Percentiles rank a stretch among this genome's conserved stretches.
Evolutionary conservation across 1,140 invertebrate genomes (phyloP).

Genomic region (roundworm (Caenorhabditis elegans)): DNA sequence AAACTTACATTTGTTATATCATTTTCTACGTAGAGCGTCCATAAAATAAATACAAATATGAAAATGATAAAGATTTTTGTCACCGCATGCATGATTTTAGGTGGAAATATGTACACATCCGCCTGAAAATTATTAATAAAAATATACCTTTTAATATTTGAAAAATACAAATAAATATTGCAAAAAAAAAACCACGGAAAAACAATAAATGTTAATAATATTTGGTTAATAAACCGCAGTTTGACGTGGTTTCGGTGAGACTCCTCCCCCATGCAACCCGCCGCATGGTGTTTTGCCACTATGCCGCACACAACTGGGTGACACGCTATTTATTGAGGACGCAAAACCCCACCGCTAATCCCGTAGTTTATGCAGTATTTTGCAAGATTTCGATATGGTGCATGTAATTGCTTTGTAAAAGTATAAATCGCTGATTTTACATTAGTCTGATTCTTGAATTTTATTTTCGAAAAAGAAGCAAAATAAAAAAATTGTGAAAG

Average conservation of each 20-base stretch:
- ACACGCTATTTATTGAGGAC: too few species aligned
- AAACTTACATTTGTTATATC: background rate
- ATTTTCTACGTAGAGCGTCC: conserved; percentile 21
- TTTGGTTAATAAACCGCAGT: background rate
- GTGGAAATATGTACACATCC: background rate
- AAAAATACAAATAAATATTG: too few species aligned
- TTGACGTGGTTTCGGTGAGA: conserved; percentile 1
- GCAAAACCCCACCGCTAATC: too few species aligned
- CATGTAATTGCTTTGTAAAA: too few species aligned
- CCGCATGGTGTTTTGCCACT: background rate
- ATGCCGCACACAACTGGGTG: background rate
- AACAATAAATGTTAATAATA: background rate
- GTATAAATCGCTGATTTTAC: too few species aligned
- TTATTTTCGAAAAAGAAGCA: too few species aligned
- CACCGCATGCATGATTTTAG: background rate
- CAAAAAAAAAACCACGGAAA: background rate
- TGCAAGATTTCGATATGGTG: too few species aligned
- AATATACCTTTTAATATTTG: too few species aligned
- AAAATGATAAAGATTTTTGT: background rate
- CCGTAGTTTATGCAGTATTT: too few species aligned
- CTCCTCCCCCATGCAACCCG: background rate
- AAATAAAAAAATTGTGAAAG: background rate
- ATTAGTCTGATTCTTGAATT: too few species aligned
- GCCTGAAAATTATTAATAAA: too few species aligned
- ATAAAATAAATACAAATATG: conserved; percentile 1